These are phyloP conservation scores for Loripinus fragilis DNA, from an alignment of 2,888 invertebrate genomes.

Conservation along the genomic window DNA sequence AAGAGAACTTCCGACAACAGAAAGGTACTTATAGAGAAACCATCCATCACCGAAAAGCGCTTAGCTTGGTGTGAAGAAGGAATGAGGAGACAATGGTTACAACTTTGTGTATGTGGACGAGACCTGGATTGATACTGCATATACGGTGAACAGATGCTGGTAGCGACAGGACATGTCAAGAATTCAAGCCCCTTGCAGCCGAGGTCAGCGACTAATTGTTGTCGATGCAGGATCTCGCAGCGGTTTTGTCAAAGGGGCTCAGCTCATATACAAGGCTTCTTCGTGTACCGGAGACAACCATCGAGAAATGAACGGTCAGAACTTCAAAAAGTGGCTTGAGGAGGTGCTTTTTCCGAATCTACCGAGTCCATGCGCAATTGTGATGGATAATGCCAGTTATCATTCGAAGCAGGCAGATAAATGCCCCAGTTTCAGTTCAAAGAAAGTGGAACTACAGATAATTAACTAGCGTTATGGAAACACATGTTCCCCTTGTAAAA, in stretches of 20 bases:
- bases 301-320: constrained; percentile 26
- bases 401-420: constrained; percentile 28
- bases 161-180: constrained; percentile 16
- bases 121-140: constrained; percentile 32
- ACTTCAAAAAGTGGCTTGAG: constrained; percentile 27
- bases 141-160: neutral
- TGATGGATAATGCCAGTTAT: constrained; percentile 33
- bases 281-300: constrained; percentile 25
- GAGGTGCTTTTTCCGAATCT: constrained; percentile 19
- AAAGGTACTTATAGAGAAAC: constrained; percentile 30
- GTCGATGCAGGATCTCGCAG: constrained; percentile 27
- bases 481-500: too few relatives aligned
- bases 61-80: neutral
- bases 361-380: constrained; percentile 19
- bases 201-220: constrained; percentile 36
- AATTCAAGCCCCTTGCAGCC: constrained; percentile 14
- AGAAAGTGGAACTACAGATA: too few relatives aligned
- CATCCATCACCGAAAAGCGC: neutral
- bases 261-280: constrained; percentile 16
- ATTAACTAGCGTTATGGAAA: too few relatives aligned
- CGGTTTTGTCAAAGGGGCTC: constrained; percentile 4
- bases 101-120: constrained; percentile 37
- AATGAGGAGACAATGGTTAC: constrained; percentile 11
- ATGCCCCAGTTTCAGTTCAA: constrained; percentile 5
- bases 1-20: constrained; percentile 16